These are phyloP conservation scores for Prunella himalayana DNA, from an alignment of 2,113 vertebrate species.

Conservation along the genomic window DNA sequence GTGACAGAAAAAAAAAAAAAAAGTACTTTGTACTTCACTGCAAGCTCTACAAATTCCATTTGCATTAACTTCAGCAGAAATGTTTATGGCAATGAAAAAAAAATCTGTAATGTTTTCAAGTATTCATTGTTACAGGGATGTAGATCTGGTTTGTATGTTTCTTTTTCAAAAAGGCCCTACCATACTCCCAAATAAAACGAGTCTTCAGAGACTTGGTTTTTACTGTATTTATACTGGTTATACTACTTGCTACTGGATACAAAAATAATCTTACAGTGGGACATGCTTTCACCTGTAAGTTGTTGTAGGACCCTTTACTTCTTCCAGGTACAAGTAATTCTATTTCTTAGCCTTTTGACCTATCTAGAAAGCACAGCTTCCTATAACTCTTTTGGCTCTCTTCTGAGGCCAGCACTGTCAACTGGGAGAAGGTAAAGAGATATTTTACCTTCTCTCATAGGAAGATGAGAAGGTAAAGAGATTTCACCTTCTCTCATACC, in stretches of 20 bases:
- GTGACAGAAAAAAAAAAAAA: background rate
- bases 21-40: background rate
- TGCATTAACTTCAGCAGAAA: background rate
- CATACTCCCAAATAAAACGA: rapidly evolving
- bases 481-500: too few relatives aligned
- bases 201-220: background rate
- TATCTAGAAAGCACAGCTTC: background rate
- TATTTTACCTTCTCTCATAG: too few relatives aligned
- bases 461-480: too few relatives aligned
- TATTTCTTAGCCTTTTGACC: background rate
- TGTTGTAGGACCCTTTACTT: background rate
- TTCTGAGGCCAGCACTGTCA: background rate
- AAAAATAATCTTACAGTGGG: background rate
- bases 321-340: background rate
- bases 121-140: background rate
- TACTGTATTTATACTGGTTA: background rate
- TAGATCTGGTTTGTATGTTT: background rate
- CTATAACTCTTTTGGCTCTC: background rate
- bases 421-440: background rate
- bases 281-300: rapidly evolving
- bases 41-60: background rate
- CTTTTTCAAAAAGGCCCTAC: background rate
- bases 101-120: rapidly evolving
- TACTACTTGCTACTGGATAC: background rate
- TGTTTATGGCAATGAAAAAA: background rate